Base-by-base conservation (phyloP, 2,113 vertebrate species). In the Poeciliopsis prolifica region DNA sequence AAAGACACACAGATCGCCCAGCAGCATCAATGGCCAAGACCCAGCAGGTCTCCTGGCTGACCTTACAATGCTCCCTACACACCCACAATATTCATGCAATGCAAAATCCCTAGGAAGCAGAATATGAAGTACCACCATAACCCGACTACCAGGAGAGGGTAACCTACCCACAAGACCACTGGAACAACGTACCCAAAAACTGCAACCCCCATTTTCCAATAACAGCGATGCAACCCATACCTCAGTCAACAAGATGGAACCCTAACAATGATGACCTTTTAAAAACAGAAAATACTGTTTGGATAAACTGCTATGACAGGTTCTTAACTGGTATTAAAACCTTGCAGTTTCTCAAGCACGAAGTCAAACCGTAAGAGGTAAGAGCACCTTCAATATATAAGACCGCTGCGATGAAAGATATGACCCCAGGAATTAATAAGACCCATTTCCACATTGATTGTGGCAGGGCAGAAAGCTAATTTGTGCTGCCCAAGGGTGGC, bases 361-460 rank as follows among this genome's bases (percentile, higher is more conserved):
- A 77, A 12, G 17, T 61, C 61, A 64, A 75, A 54, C 48, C 70
- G 40, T 70, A 67, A 79, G 70, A 71, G 71, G 40, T 81, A 86
- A 82, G 42, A 12, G 63, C 62, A 51, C 61, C 42, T 33, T 35
- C 67, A 70, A 74, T 48, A 79, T 54, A 62, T 51, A 75, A 75
- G 76, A 73, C 61, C 40, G 40, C 74, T 82, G 70, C 62, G 78
- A 88, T 76, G 75, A 80, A 79, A 73, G 68, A 70, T 60, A 66
- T 86, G 77, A 87, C 76, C 74, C 44, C 30, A 65, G 37, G 75
- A 83, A 89, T 88, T 76, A 91, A 89, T 84, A 78, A 77, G 72
- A 81, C 78, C 73, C 31, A 81, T 77, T 87, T 84, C 84, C 64
- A 31, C 73, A 81, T 30, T 83, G 84, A 91, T 85, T 90, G 79